Evolutionary conservation across 2,113 vertebrate species (phyloP).

Genomic region (Oryzias melastigma): DNA sequence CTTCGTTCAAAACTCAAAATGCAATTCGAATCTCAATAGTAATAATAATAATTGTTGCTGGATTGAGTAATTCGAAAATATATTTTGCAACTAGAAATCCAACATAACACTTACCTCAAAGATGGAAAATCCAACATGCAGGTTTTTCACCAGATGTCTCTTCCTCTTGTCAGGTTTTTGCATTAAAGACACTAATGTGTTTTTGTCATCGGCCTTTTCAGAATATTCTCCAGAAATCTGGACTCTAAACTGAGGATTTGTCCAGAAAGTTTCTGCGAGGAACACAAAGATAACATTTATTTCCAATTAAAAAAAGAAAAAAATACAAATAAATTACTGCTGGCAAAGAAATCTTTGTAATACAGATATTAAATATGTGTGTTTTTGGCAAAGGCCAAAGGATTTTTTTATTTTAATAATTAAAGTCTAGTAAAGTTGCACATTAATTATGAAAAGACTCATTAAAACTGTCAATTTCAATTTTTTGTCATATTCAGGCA

Average conservation of each 20-base stretch:
- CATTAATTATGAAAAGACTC: not conserved
- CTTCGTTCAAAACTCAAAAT: too few species aligned
- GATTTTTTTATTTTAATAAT: too few species aligned
- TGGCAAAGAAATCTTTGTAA: too few species aligned
- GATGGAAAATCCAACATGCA: conserved; percentile 66
- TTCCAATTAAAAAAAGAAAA: not conserved
- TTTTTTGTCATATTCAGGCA: too few species aligned
- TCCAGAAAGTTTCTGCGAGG: conserved; percentile 55
- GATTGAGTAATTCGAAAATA: too few species aligned
- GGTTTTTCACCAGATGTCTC: conserved; percentile 46
- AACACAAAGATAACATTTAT: not conserved
- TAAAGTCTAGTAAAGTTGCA: too few species aligned
- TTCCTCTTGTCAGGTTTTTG: conserved; percentile 73
- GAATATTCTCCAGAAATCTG: conserved; percentile 13
- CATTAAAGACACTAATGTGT: conserved; percentile 70
- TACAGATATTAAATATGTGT: too few species aligned
- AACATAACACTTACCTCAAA: conserved; percentile 48
- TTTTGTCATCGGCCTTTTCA: conserved; percentile 2
- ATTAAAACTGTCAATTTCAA: not conserved
- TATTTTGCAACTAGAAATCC: too few species aligned
- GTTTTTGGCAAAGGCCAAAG: too few species aligned
- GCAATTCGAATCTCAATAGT: too few species aligned
- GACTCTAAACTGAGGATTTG: conserved; percentile 72
- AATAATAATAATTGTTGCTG: too few species aligned
- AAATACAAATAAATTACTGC: not conserved